Conservation (phyloP, 2,113 vertebrate genomes). For the Nyctereutes procyonoides region DNA sequence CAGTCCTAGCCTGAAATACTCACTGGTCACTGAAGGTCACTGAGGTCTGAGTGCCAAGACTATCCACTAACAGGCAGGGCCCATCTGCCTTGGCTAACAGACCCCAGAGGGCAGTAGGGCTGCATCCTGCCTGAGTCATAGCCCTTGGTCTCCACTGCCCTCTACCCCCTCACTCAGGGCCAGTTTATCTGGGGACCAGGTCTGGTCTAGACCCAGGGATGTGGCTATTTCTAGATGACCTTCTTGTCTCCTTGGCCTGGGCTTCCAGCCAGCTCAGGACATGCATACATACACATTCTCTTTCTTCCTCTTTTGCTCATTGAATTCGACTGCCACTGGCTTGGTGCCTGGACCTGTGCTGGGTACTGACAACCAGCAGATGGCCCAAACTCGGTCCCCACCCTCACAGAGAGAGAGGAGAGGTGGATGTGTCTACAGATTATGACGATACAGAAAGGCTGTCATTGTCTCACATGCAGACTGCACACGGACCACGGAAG, state of each 20-base stretch:
- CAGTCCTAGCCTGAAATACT: slow-evolving; percentile 68
- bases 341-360: not conserved
- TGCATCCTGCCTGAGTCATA: not conserved
- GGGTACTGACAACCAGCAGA: not conserved
- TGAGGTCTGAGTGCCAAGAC: slow-evolving; percentile 6
- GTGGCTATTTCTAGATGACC: slow-evolving; percentile 68
- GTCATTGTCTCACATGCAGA: not conserved
- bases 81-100: not conserved
- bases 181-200: slow-evolving; percentile 43
- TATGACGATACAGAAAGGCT: not conserved
- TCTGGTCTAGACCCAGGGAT: not conserved
- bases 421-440: not conserved
- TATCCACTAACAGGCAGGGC: not conserved
- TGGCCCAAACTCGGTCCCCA: not conserved
- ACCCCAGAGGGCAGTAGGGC: not conserved
- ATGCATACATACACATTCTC: not conserved
- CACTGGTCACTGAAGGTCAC: slow-evolving; percentile 61
- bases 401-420: not conserved
- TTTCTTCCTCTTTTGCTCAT: not conserved
- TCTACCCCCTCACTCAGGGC: not conserved
- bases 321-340: slow-evolving; percentile 19
- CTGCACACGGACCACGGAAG: not conserved
- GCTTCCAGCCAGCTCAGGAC: slow-evolving; percentile 30
- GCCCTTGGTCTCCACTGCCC: not conserved
- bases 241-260: slow-evolving; percentile 63